Base-by-base conservation (phyloP, 2,113 vertebrate species). In the Lycaon pictus region DNA sequence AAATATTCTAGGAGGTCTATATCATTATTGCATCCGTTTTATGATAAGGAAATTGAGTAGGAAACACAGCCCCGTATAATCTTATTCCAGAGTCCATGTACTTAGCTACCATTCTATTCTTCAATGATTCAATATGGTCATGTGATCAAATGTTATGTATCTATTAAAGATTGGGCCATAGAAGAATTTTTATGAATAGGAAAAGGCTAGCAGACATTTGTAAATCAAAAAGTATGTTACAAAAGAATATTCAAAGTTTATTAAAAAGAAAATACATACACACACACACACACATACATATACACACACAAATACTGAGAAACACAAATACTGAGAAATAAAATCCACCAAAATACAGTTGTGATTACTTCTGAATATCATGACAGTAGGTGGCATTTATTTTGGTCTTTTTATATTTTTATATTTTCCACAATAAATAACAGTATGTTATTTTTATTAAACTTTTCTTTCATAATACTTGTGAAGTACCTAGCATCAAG, bases 171-270 rank as follows among this genome's bases (percentile, higher is more conserved):
- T 53, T 88, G 74, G 82, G 22, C 27, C 85, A 17, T 56, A 71
- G 63, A 89, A 95, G 48, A 71, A 37, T 25, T 16, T 80, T 93
- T 76, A 37, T 60, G 16, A 6, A 86, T n/a, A 71, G 63, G 72
- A 76, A 95, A 93, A 87, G 71, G 17, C 10, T 29, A 82, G 2
- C 4, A 72, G 60, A 77, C 83, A 83, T 62, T 93, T 95, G 90
- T 72, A 71, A 92, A 84, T 76, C 43, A 77, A 90, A 94, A 95
- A 25, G 11, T 77, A 27, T 83, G 12, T 29, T 82, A 62, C 22
- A 84, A 96, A 88, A 37, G 29, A 23, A 71, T 58, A 92, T 51
- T 15, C 32, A 81, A 92, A 89, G 48, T 94, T 37, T 76, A 10
- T 79, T 92, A 51, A 86, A 72, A 88, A 20, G 12, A 74, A 65